Percentiles rank a stretch among this genome's conserved stretches.
Evolutionary conservation across 1,140 invertebrate species (phyloP).

Genomic region (Eulimnadia texana): DNA sequence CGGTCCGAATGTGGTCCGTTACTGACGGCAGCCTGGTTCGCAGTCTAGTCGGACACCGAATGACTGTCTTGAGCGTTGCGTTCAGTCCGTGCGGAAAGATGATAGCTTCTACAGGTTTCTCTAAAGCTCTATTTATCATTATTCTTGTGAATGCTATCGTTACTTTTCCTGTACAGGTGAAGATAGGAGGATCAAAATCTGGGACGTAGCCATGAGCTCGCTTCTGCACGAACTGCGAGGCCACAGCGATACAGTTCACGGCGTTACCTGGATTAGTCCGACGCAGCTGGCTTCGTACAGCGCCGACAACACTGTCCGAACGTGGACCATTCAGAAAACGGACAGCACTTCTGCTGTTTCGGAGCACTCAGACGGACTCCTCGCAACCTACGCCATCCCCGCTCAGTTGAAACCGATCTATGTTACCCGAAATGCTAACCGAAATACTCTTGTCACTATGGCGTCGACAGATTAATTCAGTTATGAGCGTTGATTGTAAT

Average conservation of each 20-base stretch:
- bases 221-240: constrained; percentile 44
- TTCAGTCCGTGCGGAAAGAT: constrained; percentile 56
- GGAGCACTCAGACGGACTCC: neutral
- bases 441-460: neutral
- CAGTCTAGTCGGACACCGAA: constrained; percentile 43
- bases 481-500: too few species aligned
- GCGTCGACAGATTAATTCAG: neutral
- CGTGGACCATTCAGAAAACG: constrained; percentile 38
- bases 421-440: neutral
- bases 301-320: constrained; percentile 38
- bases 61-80: constrained; percentile 41
- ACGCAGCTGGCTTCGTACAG: constrained; percentile 45
- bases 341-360: neutral
- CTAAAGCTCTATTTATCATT: constrained; percentile 14
- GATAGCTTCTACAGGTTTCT: constrained; percentile 45
- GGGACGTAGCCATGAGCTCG: constrained; percentile 48
- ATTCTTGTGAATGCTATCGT: neutral
- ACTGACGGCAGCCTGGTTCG: constrained; percentile 42
- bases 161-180: constrained; percentile 34
- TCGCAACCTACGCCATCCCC: neutral
- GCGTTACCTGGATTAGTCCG: constrained; percentile 43
- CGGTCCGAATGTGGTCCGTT: constrained; percentile 56
- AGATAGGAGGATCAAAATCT: constrained; percentile 46
- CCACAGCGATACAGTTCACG: constrained; percentile 41
- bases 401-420: neutral